A percentile compares a stretch with the other conserved stretches of the same genome.
phyloP scores from a whole-genome alignment of 1,140 invertebrate species.

The Drosophila sechellia region DNA sequence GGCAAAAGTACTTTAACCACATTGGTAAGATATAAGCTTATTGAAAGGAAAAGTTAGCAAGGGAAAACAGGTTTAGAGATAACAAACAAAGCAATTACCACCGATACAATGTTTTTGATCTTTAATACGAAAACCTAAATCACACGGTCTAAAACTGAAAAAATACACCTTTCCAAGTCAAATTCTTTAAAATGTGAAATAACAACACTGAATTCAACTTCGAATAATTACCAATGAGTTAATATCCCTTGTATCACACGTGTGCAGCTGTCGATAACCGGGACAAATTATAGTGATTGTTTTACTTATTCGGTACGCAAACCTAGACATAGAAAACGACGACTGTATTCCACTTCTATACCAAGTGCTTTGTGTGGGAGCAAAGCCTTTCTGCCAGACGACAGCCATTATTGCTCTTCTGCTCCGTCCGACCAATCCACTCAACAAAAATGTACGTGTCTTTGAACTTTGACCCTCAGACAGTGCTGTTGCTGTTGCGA shows the following conservation, averaged over 20 bases:
- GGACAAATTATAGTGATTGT: conserved; percentile 13
- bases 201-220: conserved; percentile 9
- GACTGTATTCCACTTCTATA: conserved; percentile 65
- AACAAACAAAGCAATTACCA: conserved; percentile 3
- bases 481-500: conserved; percentile 31
- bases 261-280: conserved; percentile 29
- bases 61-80: conserved; percentile 9
- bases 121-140: too few relatives aligned
- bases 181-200: too few relatives aligned
- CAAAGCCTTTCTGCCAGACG: conserved; percentile 58
- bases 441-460: conserved; percentile 63
- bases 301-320: conserved; percentile 52
- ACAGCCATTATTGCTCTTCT: conserved; percentile 28
- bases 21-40: conserved; percentile 7
- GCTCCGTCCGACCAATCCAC: neutral
- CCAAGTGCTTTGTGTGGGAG: conserved; percentile 59
- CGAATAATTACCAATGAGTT: neutral
- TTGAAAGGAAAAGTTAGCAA: conserved; percentile 60
- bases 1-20: conserved; percentile 51
- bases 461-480: conserved; percentile 75
- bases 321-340: conserved; percentile 57
- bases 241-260: neutral
- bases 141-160: too few relatives aligned
- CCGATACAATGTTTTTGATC: neutral
- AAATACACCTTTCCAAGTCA: too few relatives aligned